Evolutionary conservation across 2,888 invertebrate species (phyloP), one percentile per base, ranked within the genome.

Genomic region (Deilephila porcellus): DNA sequence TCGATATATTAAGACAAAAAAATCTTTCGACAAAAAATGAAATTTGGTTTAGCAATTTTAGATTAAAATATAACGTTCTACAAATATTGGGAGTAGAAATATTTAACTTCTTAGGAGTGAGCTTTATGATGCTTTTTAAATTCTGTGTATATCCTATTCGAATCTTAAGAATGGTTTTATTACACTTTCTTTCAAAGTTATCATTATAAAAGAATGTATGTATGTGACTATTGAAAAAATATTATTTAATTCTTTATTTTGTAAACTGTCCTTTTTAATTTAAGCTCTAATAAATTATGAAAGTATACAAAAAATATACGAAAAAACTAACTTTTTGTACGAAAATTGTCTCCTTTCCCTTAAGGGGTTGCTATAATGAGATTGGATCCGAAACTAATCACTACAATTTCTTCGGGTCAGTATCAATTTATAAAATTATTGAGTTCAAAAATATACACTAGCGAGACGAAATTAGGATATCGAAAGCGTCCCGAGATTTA

Each of bases 341-440:
- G 85, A 86, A 87, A 88, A 86, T 80, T 90, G 90, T 90, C 90
- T 84, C 85, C 78, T 74, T 72, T 25, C 72, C 79, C 84, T 88
- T 91, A 91, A 90, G 84, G 80, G 79, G 74, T 79, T 70, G 75
- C 72, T 78, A 83, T 85, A 86, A 88, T 84, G 84, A 82, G 83
- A 82, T 84, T 86, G 91, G 90, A 92, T 90, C 90, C 91, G 91
- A 91, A 85, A 90, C 92, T 91, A 92, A 93, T 91, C 86, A 88
- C 85, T 76, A 82, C 86, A 90, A 89, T 90, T 89, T 88, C 83
- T 83, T 84, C 81, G 84, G 86, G 85, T 83, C 81, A 80, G 81
- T 82, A 83, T 85, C 85, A 86, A 88, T 86, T 86, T 86, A 78
- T 81, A 80, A 80, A 79, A 79, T 74, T 77, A 76, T 71, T 71